phyloP scores from a whole-genome alignment of 2,888 invertebrate genomes.

The Heliconius hortense region DNA sequence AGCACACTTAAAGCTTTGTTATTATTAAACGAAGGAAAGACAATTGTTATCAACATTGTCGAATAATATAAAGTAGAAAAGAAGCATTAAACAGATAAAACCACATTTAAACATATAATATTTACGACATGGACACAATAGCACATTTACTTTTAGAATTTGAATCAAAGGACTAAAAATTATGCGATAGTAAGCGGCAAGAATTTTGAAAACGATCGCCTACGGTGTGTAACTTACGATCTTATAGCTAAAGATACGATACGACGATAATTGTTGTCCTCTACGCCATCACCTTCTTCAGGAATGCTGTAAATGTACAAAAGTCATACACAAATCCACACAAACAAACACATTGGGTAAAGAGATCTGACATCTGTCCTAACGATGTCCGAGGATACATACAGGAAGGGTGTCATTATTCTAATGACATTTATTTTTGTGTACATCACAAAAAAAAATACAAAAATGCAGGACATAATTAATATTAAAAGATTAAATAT shows the following conservation, averaged over 20 bases:
- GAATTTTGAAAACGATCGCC: conserved; percentile 32
- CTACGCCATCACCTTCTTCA: conserved; percentile 89
- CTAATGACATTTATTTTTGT: conserved; percentile 1
- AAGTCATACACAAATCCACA: conserved; percentile 67
- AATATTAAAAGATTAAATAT: not conserved
- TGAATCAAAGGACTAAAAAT: conserved; percentile 7
- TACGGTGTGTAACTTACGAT: conserved; percentile 74
- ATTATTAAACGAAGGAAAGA: not conserved
- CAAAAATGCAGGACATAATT: not conserved
- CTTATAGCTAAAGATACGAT: conserved; percentile 81
- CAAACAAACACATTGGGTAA: conserved; percentile 45
- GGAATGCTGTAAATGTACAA: conserved; percentile 86
- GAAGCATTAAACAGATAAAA: conserved; percentile 21
- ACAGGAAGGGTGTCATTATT: conserved; percentile 15
- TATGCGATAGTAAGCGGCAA: conserved; percentile 38
- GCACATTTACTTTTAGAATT: conserved; percentile 22
- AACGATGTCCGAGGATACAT: conserved; percentile 28
- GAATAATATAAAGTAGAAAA: conserved; percentile 2
- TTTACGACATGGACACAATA: conserved; percentile 28
- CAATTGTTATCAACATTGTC: conserved; percentile 13
- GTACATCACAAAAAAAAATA: conserved; percentile 5
- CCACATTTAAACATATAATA: conserved; percentile 15
- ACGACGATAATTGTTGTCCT: conserved; percentile 69
- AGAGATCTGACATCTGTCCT: conserved; percentile 29
- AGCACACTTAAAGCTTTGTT: conserved; percentile 22